Evolutionary conservation across 2,888 invertebrate species (phyloP).

Genomic region (Oligia latruncula): DNA sequence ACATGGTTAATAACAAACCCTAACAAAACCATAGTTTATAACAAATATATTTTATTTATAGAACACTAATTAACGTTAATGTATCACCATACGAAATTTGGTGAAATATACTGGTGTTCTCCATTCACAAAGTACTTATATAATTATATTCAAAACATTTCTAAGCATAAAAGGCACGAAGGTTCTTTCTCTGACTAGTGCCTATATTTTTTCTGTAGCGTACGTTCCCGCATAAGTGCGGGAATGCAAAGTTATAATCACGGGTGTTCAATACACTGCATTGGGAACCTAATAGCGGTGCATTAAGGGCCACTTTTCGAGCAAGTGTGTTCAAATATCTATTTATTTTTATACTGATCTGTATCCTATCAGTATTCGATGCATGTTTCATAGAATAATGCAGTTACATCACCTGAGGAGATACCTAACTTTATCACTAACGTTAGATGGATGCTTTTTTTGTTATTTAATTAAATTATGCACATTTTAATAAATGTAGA

Average conservation of each 20-base stretch:
- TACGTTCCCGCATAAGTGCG: neutral
- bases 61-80: neutral
- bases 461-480: neutral
- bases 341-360: neutral
- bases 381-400: neutral
- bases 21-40: neutral
- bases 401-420: neutral
- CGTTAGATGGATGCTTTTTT: neutral
- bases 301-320: neutral
- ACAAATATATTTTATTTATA: neutral
- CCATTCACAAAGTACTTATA: neutral
- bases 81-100: neutral
- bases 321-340: neutral
- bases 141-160: neutral
- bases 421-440: no score
- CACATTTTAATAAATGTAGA: neutral
- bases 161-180: neutral
- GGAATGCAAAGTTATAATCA: neutral
- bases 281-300: neutral
- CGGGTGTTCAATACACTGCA: neutral
- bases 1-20: no score
- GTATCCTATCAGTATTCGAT: neutral
- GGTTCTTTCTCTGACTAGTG: neutral
- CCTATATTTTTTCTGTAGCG: neutral
- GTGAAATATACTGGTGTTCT: no score